Percentiles rank a stretch among this genome's conserved stretches.
These are phyloP conservation scores for Steinernema hermaphroditum DNA, from an alignment of 2,888 invertebrate species.

Conservation along the genomic window DNA sequence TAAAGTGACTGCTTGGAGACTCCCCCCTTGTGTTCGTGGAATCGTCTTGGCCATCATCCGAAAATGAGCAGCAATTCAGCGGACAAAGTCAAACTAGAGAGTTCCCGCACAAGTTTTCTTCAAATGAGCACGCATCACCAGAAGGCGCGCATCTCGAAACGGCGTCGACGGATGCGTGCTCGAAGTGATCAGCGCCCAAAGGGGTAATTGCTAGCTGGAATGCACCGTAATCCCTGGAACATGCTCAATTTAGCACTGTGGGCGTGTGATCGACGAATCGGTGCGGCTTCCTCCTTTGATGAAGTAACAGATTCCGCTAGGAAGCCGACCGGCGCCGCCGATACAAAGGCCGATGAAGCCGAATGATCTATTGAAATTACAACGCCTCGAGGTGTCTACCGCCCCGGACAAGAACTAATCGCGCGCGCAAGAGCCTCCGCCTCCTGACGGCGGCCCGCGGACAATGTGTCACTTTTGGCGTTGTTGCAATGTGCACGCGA, in stretches of 20 bases:
- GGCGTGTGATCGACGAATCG: background rate
- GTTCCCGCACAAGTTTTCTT: background rate
- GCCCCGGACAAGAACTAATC: background rate
- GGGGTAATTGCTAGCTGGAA: slow-evolving; percentile 9
- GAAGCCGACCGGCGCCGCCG: background rate
- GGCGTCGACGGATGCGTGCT: background rate
- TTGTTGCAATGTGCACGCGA: background rate
- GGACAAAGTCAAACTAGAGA: background rate
- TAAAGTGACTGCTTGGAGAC: slow-evolving; percentile 3
- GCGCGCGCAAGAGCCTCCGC: background rate
- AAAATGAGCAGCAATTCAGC: slow-evolving; percentile 21
- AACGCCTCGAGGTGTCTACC: background rate
- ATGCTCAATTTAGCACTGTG: background rate
- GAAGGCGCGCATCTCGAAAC: slow-evolving; percentile 6
- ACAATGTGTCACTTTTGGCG: slow-evolving; percentile 19
- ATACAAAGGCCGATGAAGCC: background rate
- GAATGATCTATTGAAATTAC: slow-evolving; percentile 23
- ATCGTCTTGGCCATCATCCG: slow-evolving; percentile 15
- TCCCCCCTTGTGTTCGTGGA: background rate
- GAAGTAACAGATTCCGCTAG: background rate
- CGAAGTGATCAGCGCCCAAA: slow-evolving; percentile 7
- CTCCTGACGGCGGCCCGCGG: background rate
- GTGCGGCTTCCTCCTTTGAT: background rate
- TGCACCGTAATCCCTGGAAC: background rate
- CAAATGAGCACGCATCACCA: slow-evolving; percentile 11